These are phyloP conservation scores for Exaiptasia diaphana DNA, from an alignment of 64 coral and sea anemone genomes.

Conservation along the genomic window DNA sequence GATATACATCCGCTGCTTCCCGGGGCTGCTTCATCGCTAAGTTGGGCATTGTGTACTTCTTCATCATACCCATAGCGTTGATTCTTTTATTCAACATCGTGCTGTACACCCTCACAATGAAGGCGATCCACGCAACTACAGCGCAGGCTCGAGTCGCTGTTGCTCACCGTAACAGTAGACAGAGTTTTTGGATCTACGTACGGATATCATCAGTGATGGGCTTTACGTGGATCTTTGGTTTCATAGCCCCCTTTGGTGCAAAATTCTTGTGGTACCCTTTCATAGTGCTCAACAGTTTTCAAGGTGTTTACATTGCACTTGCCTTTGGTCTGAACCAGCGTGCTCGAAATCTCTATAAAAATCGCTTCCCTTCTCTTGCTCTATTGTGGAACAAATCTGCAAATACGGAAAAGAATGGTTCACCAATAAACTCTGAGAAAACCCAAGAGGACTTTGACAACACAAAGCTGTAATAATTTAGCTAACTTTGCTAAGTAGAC, in stretches of 20 bases:
- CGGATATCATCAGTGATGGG: constrained; percentile 16
- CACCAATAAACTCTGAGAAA: too few species aligned
- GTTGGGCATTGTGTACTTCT: background rate
- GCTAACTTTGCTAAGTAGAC: too few species aligned
- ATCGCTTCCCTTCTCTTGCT: background rate
- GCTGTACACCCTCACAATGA: constrained; percentile 12
- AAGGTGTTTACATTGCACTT: constrained; percentile 1
- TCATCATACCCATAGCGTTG: background rate
- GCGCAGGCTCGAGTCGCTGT: background rate
- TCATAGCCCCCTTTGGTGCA: background rate
- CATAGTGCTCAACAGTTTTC: background rate
- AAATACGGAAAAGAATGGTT: too few species aligned
- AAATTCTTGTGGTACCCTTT: constrained; percentile 11
- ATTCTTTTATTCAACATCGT: background rate
- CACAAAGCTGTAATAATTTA: too few species aligned
- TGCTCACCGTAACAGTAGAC: background rate
- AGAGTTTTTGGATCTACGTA: background rate
- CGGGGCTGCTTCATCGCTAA: constrained; percentile 6
- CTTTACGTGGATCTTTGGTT: constrained; percentile 16
- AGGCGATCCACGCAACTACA: background rate
- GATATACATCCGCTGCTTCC: background rate
- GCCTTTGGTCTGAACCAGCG: constrained; percentile 23
- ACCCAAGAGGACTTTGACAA: too few species aligned
- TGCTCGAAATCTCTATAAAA: constrained; percentile 5
- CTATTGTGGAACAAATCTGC: too few species aligned